A percentile compares a stretch with the other conserved stretches of the same genome.
phyloP scores from a whole-genome alignment of 2,888 invertebrate species.

The Sicus ferrugineus region DNA sequence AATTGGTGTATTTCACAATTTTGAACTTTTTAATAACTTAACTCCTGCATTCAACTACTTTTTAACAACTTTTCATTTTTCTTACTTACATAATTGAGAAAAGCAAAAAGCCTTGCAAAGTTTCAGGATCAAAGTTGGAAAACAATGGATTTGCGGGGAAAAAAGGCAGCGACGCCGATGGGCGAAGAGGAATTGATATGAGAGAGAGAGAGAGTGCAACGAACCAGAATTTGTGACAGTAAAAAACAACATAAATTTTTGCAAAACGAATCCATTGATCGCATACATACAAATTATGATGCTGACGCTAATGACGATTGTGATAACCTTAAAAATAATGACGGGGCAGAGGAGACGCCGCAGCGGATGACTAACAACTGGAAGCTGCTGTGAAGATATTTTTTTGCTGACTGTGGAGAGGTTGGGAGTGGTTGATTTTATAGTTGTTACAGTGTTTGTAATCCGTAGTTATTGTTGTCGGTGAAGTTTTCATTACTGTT shows the following conservation, averaged over 20 bases:
- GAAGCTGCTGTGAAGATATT: not conserved
- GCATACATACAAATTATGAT: not conserved
- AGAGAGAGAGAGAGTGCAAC: conserved; percentile 5
- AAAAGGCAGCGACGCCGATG: not conserved
- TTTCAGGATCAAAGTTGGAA: too few relatives aligned
- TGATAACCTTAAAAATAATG: too few relatives aligned
- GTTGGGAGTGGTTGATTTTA: not conserved
- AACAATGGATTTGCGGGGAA: too few relatives aligned
- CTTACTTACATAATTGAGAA: too few relatives aligned
- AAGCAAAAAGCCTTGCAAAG: not conserved
- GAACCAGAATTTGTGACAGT: conserved; percentile 19
- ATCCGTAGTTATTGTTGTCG: not conserved
- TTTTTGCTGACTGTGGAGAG: not conserved
- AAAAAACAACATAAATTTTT: not conserved
- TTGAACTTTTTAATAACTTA: too few relatives aligned
- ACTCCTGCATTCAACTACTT: too few relatives aligned
- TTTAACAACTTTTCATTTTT: too few relatives aligned
- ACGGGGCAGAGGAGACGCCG: not conserved
- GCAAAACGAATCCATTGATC: not conserved
- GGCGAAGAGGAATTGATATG: not conserved
- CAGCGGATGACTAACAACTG: not conserved
- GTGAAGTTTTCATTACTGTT: not conserved
- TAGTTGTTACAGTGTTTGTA: not conserved
- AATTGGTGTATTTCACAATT: too few relatives aligned
- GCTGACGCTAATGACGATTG: not conserved